These are phyloP conservation scores for Ichneumoninae sp. DNA, from an alignment of 2,888 invertebrate species.

Conservation along the genomic window DNA sequence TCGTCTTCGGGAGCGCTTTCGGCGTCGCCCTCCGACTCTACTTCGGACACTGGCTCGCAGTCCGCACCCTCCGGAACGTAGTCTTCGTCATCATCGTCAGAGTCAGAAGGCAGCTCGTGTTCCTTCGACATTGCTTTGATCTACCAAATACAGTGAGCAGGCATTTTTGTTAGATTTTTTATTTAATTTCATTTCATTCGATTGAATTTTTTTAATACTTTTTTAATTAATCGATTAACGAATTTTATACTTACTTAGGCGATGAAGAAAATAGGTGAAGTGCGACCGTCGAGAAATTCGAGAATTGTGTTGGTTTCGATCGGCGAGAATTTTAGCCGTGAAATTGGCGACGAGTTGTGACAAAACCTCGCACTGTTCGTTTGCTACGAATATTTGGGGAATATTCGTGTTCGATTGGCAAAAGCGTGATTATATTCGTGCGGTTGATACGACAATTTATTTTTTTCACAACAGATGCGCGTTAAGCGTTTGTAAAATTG, in stretches of 20 bases:
- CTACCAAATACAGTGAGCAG: background rate
- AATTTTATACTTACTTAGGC: background rate
- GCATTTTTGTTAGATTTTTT: background rate
- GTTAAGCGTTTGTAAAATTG: conserved; percentile 2
- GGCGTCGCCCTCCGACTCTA: conserved; percentile 88
- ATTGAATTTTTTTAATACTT: background rate
- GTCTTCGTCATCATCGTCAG: conserved; percentile 92
- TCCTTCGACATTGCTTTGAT: conserved; percentile 80
- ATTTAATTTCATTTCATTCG: background rate
- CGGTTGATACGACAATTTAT: background rate
- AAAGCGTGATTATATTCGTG: background rate
- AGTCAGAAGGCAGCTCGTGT: conserved; percentile 87
- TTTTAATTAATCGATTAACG: background rate
- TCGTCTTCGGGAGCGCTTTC: conserved; percentile 87
- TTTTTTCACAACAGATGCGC: background rate
- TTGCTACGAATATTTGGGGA: background rate
- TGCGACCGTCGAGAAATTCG: background rate
- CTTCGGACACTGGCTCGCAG: conserved; percentile 88
- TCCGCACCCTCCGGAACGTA: conserved; percentile 89
- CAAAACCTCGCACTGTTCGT: background rate
- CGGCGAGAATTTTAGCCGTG: background rate
- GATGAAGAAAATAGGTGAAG: background rate
- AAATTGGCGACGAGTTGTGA: background rate
- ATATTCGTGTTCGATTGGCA: background rate
- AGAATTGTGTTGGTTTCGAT: background rate